Evolutionary conservation across 2,113 vertebrate genomes (phyloP).

Genomic region (Pterocles gutturalis): DNA sequence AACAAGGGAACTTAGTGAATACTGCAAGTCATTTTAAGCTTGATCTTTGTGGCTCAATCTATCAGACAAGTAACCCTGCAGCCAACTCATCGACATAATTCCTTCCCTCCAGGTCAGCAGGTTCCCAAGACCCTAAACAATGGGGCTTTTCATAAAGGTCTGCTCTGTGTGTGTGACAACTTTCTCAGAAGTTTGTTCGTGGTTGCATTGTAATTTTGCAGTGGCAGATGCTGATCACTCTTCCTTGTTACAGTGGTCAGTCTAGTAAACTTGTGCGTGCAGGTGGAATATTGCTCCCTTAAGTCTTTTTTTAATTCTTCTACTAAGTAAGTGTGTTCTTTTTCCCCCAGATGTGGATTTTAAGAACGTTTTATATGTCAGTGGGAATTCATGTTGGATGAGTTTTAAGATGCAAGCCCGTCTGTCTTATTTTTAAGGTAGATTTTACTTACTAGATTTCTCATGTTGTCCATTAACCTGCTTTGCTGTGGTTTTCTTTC

Average conservation of each 20-base stretch:
- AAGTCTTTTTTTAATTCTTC: background rate
- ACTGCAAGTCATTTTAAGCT: background rate
- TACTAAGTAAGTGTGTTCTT: background rate
- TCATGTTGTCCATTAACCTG: background rate
- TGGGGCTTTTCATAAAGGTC: constrained; percentile 35
- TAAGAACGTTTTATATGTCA: background rate
- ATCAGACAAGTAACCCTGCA: background rate
- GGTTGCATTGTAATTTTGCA: background rate
- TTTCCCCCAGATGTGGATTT: background rate
- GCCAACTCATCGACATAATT: constrained; percentile 57
- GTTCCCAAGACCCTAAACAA: constrained; percentile 65
- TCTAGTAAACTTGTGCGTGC: background rate
- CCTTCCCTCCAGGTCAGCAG: constrained; percentile 37
- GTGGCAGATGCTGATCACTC: background rate
- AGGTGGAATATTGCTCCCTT: background rate
- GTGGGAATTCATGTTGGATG: background rate
- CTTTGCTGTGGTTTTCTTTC: background rate
- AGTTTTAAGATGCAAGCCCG: background rate
- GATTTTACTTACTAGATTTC: background rate
- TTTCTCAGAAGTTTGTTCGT: constrained; percentile 6
- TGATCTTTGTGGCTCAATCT: background rate
- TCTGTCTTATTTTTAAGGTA: background rate
- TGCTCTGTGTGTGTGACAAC: background rate
- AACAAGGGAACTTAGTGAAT: background rate
- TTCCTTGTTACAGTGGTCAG: background rate